Evolutionary conservation across 1,140 invertebrate genomes (phyloP).

Genomic region (Pseudomyrmex pallidus): DNA sequence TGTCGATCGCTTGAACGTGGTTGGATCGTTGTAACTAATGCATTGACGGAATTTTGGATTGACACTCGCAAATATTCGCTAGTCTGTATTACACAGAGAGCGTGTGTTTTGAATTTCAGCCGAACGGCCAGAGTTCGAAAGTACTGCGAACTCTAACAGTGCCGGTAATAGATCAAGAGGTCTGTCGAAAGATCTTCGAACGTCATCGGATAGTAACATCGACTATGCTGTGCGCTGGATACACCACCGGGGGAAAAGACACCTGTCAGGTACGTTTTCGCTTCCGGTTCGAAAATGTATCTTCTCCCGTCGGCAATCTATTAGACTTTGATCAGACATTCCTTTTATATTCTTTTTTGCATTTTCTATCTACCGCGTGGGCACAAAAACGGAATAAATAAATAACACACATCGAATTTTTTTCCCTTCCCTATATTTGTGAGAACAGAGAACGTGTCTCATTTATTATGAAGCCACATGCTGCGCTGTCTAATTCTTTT

Average conservation of each 20-base stretch:
- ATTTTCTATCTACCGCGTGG: too few species aligned
- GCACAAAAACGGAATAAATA: too few species aligned
- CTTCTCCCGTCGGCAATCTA: not conserved
- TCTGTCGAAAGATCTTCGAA: constrained; percentile 44
- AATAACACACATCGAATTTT: not conserved
- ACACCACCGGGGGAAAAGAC: constrained; percentile 71
- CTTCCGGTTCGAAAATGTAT: not conserved
- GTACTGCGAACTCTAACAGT: constrained; percentile 21
- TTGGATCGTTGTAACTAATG: constrained; percentile 53
- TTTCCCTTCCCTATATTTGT: not conserved
- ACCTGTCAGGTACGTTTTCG: constrained; percentile 71
- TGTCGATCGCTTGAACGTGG: constrained; percentile 63
- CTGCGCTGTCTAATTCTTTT: too few species aligned
- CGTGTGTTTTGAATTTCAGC: constrained; percentile 35
- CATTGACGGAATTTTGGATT: not conserved
- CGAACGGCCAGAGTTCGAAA: constrained; percentile 4
- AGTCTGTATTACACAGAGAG: not conserved
- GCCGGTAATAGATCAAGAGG: constrained; percentile 46
- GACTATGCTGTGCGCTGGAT: constrained; percentile 81
- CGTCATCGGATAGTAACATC: constrained; percentile 54
- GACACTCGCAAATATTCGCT: not conserved
- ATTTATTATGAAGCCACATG: too few species aligned
- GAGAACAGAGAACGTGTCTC: not conserved
- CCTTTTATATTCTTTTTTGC: not conserved
- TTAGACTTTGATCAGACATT: not conserved